Base-by-base conservation (phyloP, 2,113 vertebrate species). In the Empidonax traillii region DNA sequence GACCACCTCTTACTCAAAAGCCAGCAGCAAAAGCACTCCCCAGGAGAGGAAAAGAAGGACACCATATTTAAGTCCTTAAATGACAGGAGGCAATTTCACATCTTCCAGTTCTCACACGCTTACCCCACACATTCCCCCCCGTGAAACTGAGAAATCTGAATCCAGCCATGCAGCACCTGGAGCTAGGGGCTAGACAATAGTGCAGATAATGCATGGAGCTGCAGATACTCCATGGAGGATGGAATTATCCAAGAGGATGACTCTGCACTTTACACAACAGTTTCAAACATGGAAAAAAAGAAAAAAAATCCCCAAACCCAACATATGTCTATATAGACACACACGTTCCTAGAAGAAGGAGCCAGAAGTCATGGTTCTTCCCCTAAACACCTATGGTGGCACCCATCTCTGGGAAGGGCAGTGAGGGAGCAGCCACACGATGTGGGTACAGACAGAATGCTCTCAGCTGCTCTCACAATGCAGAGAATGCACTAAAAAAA, bases 61-160 rank as follows among this genome's bases (percentile, higher is more conserved):
- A 17, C 61, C 15, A 14, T 12, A 35, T 33, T 66, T 28, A n/a
- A 39, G 33, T 49, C 53, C 28, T 90, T 88, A 44, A 27, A 0
- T 56, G 53, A 75, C 1, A 7, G n/a, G 27, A 75, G 27, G 58
- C 37, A 90, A 31, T 44, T 72, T 30, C 31, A 68, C 39, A 56
- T 82, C 74, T 78, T 79, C 53, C 53, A 30, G 41, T 53, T 82
- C 46, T 46, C 73, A 30, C 0, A 0, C 6, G 39, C 27, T 65
- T 13, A 13, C 3, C 1, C n/a, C 53, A 35, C n/a, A 49, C 28
- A 44, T 16, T 10, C 12, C 8, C 21, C 21, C 9, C 53, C 0
- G 0, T 14, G 66, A 78, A 78, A 33, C 10, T 2, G n/a, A 52
- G 53, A 35, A 49, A 53, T 6, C 8, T 2, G 12, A 82, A 83